Conservation (phyloP, 1,140 invertebrate genomes). For the Sycobia sp. region DNA sequence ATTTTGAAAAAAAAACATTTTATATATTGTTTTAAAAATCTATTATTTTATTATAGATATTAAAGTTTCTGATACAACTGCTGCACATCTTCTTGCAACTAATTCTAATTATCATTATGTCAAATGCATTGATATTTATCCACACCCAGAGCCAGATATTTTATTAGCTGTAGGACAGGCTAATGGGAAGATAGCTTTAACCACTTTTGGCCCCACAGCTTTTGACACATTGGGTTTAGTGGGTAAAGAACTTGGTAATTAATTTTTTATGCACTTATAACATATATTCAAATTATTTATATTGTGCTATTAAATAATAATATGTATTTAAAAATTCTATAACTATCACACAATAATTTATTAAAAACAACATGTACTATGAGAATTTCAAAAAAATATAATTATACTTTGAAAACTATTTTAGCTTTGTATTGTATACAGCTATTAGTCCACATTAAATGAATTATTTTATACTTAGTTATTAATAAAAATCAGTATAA, state of each 20-base stretch:
- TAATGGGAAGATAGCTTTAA: constrained; percentile 83
- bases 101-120: constrained; percentile 71
- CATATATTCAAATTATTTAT: constrained; percentile 23
- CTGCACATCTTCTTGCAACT: constrained; percentile 71
- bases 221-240: constrained; percentile 71
- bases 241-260: constrained; percentile 79
- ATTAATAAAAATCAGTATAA: not conserved
- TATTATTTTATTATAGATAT: constrained; percentile 61
- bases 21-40: constrained; percentile 18
- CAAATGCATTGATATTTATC: constrained; percentile 81
- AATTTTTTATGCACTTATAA: constrained; percentile 24
- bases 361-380: no score
- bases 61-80: constrained; percentile 70
- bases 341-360: no score
- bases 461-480: no score
- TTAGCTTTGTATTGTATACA: no score
- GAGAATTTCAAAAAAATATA: no score
- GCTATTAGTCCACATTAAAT: no score
- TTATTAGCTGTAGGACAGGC: constrained; percentile 83
- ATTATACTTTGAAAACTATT: no score
- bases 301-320: no score
- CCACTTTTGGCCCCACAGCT: constrained; percentile 75
- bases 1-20: constrained; percentile 24
- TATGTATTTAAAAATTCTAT: no score
- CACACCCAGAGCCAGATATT: constrained; percentile 72